Evolutionary conservation across 2,113 vertebrate genomes (phyloP), one percentile per base, ranked within the genome.

Genomic region (Emydocephalus ijimae): DNA sequence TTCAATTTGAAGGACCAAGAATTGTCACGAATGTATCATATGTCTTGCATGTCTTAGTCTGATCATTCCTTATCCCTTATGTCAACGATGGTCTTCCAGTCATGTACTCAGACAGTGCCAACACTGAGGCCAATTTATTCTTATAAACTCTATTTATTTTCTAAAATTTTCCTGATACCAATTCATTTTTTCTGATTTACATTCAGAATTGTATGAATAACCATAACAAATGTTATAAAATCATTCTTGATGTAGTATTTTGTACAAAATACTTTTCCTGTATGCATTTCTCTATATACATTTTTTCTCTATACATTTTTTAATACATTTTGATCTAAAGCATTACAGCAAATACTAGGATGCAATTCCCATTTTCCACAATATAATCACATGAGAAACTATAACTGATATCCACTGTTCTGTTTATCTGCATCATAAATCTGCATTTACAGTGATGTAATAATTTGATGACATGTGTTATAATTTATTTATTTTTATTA

Each of bases 401-500:
- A 94, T 5, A 91, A 94, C 52, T 59, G 95, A 93, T 64, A 93
- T 93, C 39, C 61, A 11, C 50, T 93, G 81, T 89, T 86, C 95
- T 90, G 94, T 95, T 95, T 96, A 93, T 93, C 56, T 94, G 57
- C 55, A 69, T 91, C 34, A 1, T 87, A 39, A 56, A 48, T 69
- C 29, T 92, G 86, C 24, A 54, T 56, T 92, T 95, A 90, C 93
- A 91, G 21, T 87, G 95, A 94, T 96, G 92, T 34, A 95, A 89
- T 86, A 52, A 6, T 61, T 14, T n/a, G 29, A 15, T 56, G 93
- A 88, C 90, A 91, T 69, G 89, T 39, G 95, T 5, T 1, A 86
- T 21, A 91, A 88, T 92, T 93, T 94, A 94, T 94, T 92, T 34
- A 14, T 64, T 61, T 93, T 92, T 94, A 94, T 96, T 94, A 96